phyloP scores from a whole-genome alignment of 2,113 vertebrate genomes.

The Bagarius yarrelli region DNA sequence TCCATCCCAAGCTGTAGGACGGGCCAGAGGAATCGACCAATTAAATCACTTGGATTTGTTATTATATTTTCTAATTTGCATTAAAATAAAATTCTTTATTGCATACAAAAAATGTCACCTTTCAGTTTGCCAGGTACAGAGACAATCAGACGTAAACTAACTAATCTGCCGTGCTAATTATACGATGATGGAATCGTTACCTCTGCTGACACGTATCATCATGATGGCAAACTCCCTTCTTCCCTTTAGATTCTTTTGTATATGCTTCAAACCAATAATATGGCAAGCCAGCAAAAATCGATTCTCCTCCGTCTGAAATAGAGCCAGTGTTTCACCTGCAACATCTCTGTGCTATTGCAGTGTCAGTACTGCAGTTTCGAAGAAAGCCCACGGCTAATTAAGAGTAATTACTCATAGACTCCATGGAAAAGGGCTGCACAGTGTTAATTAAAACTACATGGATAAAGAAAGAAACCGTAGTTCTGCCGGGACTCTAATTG shows the following conservation, averaged over 20 bases:
- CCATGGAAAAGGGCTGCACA: conserved; percentile 33
- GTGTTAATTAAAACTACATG: conserved; percentile 49
- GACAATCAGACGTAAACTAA: neutral
- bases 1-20: no score
- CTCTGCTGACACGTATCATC: neutral
- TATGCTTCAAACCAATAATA: neutral
- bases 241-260: neutral
- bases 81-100: no score
- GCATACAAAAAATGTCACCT: neutral
- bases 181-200: no score
- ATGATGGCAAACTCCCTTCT: neutral
- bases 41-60: no score
- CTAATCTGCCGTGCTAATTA: neutral
- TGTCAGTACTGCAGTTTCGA: conserved; percentile 40
- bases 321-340: conserved; percentile 13
- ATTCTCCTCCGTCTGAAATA: neutral
- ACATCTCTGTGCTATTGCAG: conserved; percentile 16
- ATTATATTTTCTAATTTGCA: no score
- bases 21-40: no score
- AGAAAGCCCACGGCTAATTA: conserved; percentile 46
- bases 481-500: conserved; percentile 39
- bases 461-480: conserved; percentile 37
- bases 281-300: conserved; percentile 7
- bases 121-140: neutral
- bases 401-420: conserved; percentile 55